These are phyloP conservation scores for Tetramorium bicarinatum DNA, from an alignment of 2,888 invertebrate genomes.

Conservation along the genomic window DNA sequence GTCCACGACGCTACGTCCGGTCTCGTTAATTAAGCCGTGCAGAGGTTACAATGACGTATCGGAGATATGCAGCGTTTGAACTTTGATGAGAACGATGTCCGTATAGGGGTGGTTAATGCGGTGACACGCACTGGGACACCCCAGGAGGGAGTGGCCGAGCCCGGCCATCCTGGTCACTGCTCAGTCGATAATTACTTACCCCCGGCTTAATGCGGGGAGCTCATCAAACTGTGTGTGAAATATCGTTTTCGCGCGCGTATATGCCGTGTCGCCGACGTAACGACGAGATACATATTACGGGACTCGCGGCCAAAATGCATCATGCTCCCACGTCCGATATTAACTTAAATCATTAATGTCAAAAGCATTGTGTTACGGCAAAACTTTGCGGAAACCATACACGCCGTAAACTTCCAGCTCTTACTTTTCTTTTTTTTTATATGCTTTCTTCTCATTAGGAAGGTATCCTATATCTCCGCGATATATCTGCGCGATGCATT, in stretches of 20 bases:
- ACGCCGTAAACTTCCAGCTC: neutral
- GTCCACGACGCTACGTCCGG: conserved; percentile 49
- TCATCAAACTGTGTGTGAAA: conserved; percentile 80
- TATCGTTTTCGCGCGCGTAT: conserved; percentile 76
- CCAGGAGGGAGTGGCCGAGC: conserved; percentile 81
- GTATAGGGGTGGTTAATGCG: conserved; percentile 81
- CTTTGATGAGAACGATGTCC: conserved; percentile 80
- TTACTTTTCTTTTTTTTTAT: neutral
- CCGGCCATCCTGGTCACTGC: conserved; percentile 77
- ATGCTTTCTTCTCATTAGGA: neutral
- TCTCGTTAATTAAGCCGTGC: conserved; percentile 77
- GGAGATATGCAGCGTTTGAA: conserved; percentile 81
- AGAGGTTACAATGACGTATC: conserved; percentile 79
- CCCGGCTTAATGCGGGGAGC: conserved; percentile 79
- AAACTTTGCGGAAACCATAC: conserved; percentile 19
- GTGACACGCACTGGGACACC: conserved; percentile 84
- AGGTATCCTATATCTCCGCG: neutral
- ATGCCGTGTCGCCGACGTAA: conserved; percentile 64
- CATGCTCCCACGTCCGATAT: conserved; percentile 54
- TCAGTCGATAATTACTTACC: conserved; percentile 83
- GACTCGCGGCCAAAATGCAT: conserved; percentile 68
- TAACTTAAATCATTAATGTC: conserved; percentile 52
- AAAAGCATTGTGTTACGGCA: conserved; percentile 29
- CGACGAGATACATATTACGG: conserved; percentile 68
- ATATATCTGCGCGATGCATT: neutral